phyloP scores from a whole-genome alignment of 2,797 vertebrate genomes.

The Manis crassicaudata region DNA sequence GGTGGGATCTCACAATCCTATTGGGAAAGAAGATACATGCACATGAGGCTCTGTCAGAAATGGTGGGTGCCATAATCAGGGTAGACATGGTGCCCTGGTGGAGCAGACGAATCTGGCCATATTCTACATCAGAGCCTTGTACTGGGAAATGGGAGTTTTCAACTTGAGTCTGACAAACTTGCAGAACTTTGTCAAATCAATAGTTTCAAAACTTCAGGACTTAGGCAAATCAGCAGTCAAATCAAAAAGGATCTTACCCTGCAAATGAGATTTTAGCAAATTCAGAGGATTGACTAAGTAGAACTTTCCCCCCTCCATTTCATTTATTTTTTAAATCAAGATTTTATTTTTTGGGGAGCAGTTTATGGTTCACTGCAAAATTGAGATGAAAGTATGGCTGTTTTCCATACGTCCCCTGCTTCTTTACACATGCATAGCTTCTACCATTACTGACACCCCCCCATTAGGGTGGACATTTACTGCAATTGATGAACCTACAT shows the following conservation, averaged over 20 bases:
- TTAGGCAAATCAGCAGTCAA: too few relatives aligned
- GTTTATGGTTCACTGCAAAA: neutral
- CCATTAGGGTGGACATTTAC: neutral
- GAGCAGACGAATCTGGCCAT: neutral
- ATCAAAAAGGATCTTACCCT: neutral
- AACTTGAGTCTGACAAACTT: neutral
- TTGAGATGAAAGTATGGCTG: neutral
- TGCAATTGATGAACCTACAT: neutral
- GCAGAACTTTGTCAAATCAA: neutral
- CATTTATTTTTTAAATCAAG: neutral
- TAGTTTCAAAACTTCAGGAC: neutral
- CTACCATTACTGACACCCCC: neutral
- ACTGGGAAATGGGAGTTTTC: neutral
- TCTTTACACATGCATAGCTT: too few relatives aligned
- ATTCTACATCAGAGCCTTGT: too few relatives aligned
- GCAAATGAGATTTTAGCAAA: neutral
- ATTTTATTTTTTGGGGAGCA: neutral
- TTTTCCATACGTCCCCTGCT: neutral
- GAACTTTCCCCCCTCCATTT: neutral
- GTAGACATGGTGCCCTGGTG: accelerated
- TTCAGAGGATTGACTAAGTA: neutral
- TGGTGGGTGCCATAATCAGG: neutral
- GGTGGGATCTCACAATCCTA: neutral
- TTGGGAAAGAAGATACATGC: neutral
- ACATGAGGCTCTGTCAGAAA: neutral